These are phyloP conservation scores for Catharus minimus DNA, from an alignment of 2,113 vertebrate species.

Conservation along the genomic window DNA sequence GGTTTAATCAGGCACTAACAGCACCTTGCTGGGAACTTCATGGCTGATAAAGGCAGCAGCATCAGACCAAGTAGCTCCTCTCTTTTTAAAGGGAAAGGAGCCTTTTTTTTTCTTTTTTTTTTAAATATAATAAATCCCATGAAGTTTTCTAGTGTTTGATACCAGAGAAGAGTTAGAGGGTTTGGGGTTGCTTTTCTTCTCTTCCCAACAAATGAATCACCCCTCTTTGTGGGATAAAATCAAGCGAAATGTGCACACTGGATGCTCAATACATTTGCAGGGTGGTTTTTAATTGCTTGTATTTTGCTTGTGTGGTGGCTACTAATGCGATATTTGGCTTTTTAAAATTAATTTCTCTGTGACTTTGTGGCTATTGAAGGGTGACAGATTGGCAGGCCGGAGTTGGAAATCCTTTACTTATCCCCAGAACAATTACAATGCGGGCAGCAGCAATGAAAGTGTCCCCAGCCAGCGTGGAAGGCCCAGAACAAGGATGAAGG, in stretches of 20 bases:
- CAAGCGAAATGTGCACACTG: background rate
- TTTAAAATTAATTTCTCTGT: constrained; percentile 41
- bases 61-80: constrained; percentile 68
- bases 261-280: background rate
- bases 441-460: constrained; percentile 39
- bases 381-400: constrained; percentile 41
- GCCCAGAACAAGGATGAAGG: constrained; percentile 37
- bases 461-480: background rate
- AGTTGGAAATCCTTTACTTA: constrained; percentile 42
- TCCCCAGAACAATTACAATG: constrained; percentile 28
- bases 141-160: constrained; percentile 56
- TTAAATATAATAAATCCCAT: constrained; percentile 52
- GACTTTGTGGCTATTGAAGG: constrained; percentile 52
- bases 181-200: constrained; percentile 51
- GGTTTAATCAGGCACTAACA: constrained; percentile 81
- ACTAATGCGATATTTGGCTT: constrained; percentile 23
- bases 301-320: constrained; percentile 35
- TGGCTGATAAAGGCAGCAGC: constrained; percentile 75
- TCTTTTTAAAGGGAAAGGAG: constrained; percentile 79
- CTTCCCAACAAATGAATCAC: background rate
- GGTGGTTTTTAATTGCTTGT: constrained; percentile 43
- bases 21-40: constrained; percentile 81
- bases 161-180: constrained; percentile 33
- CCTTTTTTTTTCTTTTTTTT: constrained; percentile 31
- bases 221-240: constrained; percentile 19